These are phyloP conservation scores for Myrmecophaga tridactyla DNA, from an alignment of 2,113 vertebrate species.

Conservation along the genomic window DNA sequence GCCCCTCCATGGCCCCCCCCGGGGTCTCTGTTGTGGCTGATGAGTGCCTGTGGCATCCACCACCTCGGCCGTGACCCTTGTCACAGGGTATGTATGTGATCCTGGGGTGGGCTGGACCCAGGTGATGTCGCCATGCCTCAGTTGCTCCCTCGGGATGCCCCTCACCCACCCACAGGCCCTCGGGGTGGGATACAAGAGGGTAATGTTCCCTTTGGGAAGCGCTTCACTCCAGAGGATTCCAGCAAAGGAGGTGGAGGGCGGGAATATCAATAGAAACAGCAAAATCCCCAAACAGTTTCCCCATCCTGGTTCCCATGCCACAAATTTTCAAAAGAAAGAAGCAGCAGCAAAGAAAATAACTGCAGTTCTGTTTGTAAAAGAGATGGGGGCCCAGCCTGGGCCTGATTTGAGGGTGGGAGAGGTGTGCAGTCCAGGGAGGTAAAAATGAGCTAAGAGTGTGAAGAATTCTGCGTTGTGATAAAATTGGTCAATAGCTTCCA, in stretches of 20 bases:
- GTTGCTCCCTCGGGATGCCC: neutral
- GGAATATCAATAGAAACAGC: neutral
- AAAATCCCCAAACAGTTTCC: neutral
- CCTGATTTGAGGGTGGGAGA: neutral
- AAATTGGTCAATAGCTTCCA: conserved; percentile 38
- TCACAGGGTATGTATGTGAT: neutral
- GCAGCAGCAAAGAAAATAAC: conserved; percentile 4
- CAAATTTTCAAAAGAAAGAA: neutral
- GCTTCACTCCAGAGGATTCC: neutral
- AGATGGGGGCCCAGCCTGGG: too few species aligned
- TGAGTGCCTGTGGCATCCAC: neutral
- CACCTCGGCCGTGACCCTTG: neutral
- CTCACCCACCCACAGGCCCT: too few species aligned
- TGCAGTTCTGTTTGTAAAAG: neutral
- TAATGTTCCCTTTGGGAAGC: neutral
- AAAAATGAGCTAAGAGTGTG: neutral
- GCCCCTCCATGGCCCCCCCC: neutral
- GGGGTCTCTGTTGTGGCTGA: neutral
- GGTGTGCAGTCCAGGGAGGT: neutral
- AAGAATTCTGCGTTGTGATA: conserved; percentile 63
- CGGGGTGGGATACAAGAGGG: neutral
- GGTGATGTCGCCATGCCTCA: neutral
- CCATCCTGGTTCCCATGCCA: neutral
- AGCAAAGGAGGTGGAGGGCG: neutral
- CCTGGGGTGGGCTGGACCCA: neutral